Evolutionary conservation across 2,797 vertebrate species (phyloP).

Genomic region (Atherinosoma microstoma): DNA sequence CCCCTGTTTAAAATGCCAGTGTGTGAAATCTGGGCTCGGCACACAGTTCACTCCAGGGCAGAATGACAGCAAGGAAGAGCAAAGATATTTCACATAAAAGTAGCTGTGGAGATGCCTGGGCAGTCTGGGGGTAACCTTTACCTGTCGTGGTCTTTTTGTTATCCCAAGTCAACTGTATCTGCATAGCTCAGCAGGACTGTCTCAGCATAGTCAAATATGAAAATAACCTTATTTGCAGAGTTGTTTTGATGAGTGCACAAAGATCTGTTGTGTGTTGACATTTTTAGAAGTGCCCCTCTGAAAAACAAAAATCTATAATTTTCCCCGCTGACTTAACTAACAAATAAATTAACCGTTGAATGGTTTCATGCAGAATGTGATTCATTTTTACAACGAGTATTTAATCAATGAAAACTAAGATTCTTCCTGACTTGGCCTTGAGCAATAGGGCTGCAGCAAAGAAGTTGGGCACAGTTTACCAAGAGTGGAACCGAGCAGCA

Average conservation of each 20-base stretch:
- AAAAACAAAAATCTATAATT: not conserved
- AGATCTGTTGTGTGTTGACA: slow-evolving; percentile 32
- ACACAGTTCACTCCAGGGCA: slow-evolving; percentile 45
- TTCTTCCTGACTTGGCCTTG: slow-evolving; percentile 22
- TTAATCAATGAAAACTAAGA: slow-evolving; percentile 45
- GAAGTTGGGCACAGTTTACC: slow-evolving; percentile 54
- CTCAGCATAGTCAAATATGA: slow-evolving; percentile 36
- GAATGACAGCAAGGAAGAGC: slow-evolving; percentile 20
- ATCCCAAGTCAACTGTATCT: slow-evolving; percentile 44
- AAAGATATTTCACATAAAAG: slow-evolving; percentile 24
- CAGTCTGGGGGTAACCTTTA: slow-evolving; percentile 24
- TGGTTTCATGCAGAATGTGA: slow-evolving; percentile 30
- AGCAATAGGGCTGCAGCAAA: slow-evolving; percentile 30
- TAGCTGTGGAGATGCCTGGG: slow-evolving; percentile 29
- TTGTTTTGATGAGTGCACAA: slow-evolving; percentile 49
- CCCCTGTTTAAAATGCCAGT: slow-evolving; percentile 38
- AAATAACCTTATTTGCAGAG: slow-evolving; percentile 49
- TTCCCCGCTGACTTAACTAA: no score
- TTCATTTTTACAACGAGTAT: slow-evolving; percentile 57
- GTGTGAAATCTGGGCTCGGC: slow-evolving; percentile 43
- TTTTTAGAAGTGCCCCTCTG: not conserved
- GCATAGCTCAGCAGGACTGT: slow-evolving; percentile 57
- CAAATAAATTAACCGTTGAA: not conserved
- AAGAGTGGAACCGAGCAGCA: not conserved
- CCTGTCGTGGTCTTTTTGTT: slow-evolving; percentile 56